Evolutionary conservation across 1,140 invertebrate species (phyloP).

Genomic region (Neoseiulus cucumeris): DNA sequence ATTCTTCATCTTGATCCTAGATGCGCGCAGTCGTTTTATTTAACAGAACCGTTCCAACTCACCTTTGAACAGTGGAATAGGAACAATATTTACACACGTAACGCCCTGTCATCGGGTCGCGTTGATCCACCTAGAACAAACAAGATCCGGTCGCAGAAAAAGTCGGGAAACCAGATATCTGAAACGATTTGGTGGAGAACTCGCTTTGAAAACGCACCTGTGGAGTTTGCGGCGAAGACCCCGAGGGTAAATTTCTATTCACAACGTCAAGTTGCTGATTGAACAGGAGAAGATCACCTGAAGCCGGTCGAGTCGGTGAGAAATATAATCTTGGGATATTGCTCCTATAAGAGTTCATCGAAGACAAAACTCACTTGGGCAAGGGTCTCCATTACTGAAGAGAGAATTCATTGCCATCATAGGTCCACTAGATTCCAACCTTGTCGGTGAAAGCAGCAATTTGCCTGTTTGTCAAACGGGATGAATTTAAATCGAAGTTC

Average conservation of each 20-base stretch:
- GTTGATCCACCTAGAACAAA: background rate
- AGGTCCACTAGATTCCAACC: background rate
- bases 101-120: background rate
- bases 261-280: conserved; percentile 6
- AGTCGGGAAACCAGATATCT: too few species aligned
- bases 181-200: too few species aligned
- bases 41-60: too few species aligned
- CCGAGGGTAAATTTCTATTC: background rate
- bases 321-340: too few species aligned
- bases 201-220: background rate
- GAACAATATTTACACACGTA: conserved; percentile 6
- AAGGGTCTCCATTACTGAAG: background rate
- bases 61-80: conserved; percentile 1
- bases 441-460: background rate
- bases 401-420: conserved; percentile 5
- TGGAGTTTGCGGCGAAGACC: background rate
- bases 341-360: too few species aligned
- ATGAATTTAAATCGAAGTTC: too few species aligned
- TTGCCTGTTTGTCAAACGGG: too few species aligned
- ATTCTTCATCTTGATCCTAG: too few species aligned
- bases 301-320: background rate
- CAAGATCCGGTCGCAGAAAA: background rate
- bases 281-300: background rate
- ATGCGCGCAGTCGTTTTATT: too few species aligned
- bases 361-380: too few species aligned